A percentile compares a stretch with the other conserved stretches of the same genome.
phyloP scores from a whole-genome alignment of 2,888 invertebrate genomes.

The Drosophila niveifrons region DNA sequence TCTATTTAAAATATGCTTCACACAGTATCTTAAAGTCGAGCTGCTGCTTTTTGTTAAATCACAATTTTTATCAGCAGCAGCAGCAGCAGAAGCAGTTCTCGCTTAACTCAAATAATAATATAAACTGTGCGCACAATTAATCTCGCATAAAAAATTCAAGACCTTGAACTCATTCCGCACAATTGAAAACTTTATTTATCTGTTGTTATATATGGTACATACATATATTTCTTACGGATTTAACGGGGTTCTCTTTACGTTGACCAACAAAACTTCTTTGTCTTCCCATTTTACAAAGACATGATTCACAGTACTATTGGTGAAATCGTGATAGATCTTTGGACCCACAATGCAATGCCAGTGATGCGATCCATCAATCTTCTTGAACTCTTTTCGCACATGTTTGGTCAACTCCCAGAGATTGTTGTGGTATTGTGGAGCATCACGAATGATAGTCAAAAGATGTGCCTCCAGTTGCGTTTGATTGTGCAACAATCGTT shows the following conservation, averaged over 20 bases:
- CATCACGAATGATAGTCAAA: neutral
- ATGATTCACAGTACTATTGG: neutral
- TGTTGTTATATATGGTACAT: no score
- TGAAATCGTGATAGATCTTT: neutral
- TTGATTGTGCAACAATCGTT: neutral
- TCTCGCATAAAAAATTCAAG: slow-evolving; percentile 5
- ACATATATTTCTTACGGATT: neutral
- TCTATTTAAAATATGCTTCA: no score
- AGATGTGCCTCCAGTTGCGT: neutral
- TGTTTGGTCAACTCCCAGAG: neutral
- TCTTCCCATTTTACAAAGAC: neutral
- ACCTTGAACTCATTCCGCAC: neutral
- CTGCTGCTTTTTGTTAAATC: neutral
- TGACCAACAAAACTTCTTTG: slow-evolving; percentile 3
- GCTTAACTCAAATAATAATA: slow-evolving; percentile 17
- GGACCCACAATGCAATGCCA: slow-evolving; percentile 16
- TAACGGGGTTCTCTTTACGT: neutral
- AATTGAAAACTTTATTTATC: slow-evolving; percentile 1
- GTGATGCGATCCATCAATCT: no score
- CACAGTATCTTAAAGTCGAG: neutral
- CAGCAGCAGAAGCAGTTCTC: slow-evolving; percentile 3
- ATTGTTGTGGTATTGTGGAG: neutral
- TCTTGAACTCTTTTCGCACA: neutral
- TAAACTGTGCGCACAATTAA: slow-evolving; percentile 13
- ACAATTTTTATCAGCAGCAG: neutral